Conservation (phyloP, 2,888 invertebrate species). For the Standfussiana lucernea region DNA sequence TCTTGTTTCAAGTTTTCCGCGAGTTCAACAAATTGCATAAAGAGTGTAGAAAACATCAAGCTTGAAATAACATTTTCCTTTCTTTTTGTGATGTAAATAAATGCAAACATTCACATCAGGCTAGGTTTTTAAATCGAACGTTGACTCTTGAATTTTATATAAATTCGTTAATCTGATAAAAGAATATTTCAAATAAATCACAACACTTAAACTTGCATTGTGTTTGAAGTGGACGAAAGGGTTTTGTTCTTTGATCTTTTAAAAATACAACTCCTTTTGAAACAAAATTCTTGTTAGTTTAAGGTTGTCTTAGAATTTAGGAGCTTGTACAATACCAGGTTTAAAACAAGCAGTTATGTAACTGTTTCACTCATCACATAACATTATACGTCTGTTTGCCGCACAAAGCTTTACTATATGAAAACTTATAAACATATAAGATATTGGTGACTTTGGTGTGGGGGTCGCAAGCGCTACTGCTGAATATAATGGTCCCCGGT, state of each 20-base stretch:
- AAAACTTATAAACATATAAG: neutral
- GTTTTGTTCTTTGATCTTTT: neutral
- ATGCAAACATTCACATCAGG: constrained; percentile 51
- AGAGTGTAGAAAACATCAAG: constrained; percentile 10
- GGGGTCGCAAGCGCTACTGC: neutral
- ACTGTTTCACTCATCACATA: neutral
- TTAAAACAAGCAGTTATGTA: neutral
- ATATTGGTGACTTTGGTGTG: neutral
- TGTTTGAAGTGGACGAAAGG: constrained; percentile 4
- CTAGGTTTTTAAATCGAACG: constrained; percentile 43
- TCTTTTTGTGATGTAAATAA: constrained; percentile 45
- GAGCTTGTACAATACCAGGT: neutral
- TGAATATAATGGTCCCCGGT: neutral
- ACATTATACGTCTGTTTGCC: neutral
- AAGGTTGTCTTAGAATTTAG: neutral
- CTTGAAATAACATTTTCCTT: constrained; percentile 13
- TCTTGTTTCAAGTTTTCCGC: neutral
- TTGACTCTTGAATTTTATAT: constrained; percentile 50
- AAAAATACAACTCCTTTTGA: neutral
- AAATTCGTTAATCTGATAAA: constrained; percentile 25
- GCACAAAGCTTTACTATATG: neutral
- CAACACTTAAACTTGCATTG: constrained; percentile 20
- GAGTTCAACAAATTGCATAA: constrained; percentile 7
- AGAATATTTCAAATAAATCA: constrained; percentile 40
- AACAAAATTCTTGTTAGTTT: neutral